These are phyloP conservation scores for Phalacrocorax carbo DNA, from an alignment of 2,113 vertebrate genomes.

Conservation along the genomic window DNA sequence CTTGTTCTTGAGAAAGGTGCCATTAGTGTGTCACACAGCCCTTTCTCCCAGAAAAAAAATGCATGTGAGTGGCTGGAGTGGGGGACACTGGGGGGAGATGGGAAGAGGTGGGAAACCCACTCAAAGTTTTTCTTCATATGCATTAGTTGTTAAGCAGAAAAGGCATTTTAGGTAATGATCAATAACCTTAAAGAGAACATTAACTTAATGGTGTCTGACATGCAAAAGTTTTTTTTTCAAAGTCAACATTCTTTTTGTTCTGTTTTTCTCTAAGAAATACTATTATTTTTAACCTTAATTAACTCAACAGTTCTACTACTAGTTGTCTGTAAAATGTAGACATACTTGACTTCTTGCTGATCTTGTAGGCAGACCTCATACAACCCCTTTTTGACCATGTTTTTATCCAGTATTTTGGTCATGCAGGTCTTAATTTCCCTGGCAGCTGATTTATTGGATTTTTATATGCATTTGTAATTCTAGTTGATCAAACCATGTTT, in stretches of 20 bases:
- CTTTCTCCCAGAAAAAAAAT: neutral
- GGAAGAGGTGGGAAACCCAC: neutral
- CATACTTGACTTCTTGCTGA: neutral
- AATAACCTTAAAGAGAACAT: neutral
- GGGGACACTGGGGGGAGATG: neutral
- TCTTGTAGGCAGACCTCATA: neutral
- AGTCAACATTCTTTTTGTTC: neutral
- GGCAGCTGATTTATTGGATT: neutral
- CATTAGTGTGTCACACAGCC: neutral
- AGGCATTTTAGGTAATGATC: accelerated
- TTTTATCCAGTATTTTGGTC: neutral
- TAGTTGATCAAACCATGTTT: neutral
- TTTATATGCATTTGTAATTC: neutral
- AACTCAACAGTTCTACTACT: neutral
- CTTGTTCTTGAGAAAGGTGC: neutral
- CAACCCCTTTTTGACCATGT: neutral
- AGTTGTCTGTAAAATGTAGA: neutral
- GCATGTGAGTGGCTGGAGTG: neutral
- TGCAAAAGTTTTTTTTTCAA: neutral
- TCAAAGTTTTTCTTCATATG: neutral
- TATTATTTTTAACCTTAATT: neutral
- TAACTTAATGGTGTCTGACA: neutral
- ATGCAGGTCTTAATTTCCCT: neutral
- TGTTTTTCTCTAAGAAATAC: neutral
- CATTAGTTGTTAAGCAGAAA: neutral